A percentile compares a stretch with the other conserved stretches of the same genome.
phyloP scores from a whole-genome alignment of 2,888 invertebrate species.

The Epirrita christyi region DNA sequence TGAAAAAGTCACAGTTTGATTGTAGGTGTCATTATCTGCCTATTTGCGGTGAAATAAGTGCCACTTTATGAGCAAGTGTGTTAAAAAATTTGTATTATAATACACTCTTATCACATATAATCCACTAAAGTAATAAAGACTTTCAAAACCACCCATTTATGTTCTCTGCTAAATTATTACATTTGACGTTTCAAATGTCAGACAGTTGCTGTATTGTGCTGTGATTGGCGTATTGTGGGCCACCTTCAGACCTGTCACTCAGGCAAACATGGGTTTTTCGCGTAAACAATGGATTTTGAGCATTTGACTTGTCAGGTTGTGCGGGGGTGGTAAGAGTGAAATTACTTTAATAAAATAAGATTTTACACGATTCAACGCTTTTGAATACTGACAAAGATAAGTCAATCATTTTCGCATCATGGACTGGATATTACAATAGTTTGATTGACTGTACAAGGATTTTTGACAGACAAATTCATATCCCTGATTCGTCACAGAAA shows the following conservation, averaged over 20 bases:
- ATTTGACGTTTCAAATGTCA: conserved; percentile 38
- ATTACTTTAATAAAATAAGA: conserved; percentile 64
- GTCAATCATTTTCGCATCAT: conserved; percentile 74
- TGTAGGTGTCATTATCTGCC: too few relatives aligned
- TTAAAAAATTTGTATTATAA: too few relatives aligned
- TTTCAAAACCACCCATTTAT: conserved; percentile 28
- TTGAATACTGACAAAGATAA: conserved; percentile 50
- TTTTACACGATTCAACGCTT: conserved; percentile 56
- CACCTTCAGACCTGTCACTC: conserved; percentile 68
- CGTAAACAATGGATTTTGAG: conserved; percentile 67
- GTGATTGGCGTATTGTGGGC: conserved; percentile 62
- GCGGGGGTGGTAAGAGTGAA: conserved; percentile 26
- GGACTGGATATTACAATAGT: conserved; percentile 44
- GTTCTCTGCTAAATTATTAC: conserved; percentile 35
- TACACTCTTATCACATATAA: too few relatives aligned
- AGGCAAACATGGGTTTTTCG: conserved; percentile 68
- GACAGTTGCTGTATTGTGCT: conserved; percentile 61
- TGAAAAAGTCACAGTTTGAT: too few relatives aligned
- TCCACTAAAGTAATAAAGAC: conserved; percentile 2
- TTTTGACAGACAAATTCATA: conserved; percentile 55
- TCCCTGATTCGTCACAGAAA: conserved; percentile 44
- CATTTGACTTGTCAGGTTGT: conserved; percentile 50
- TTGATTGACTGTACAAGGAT: conserved; percentile 29
- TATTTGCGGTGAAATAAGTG: too few relatives aligned
- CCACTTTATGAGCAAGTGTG: too few relatives aligned